Percentiles rank a stretch among this genome's conserved stretches.
Conservation (phyloP, 2,113 vertebrate genomes). For the Conger conger region DNA sequence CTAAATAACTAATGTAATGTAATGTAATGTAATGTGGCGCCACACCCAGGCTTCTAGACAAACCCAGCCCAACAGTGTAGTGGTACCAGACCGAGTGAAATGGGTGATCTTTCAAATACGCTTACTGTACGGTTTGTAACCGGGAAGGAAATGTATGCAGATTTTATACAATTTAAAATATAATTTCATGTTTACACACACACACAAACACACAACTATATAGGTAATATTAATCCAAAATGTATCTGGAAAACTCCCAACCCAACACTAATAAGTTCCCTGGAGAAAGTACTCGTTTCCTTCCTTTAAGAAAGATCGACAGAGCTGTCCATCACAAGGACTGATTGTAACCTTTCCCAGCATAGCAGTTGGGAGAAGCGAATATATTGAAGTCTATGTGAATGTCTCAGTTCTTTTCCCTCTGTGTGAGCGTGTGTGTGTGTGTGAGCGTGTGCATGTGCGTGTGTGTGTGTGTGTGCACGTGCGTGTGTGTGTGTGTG, state of each 20-base stretch:
- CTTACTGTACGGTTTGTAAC: no score
- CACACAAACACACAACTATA: neutral
- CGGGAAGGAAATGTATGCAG: no score
- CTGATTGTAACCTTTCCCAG: constrained; percentile 27
- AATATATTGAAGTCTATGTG: neutral
- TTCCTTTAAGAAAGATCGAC: neutral
- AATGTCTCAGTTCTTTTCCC: neutral
- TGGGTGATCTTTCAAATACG: no score
- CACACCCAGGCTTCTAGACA: neutral
- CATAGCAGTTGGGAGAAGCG: neutral
- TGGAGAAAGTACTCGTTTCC: neutral
- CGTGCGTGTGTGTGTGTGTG: neutral
- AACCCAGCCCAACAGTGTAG: no score
- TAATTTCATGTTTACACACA: neutral
- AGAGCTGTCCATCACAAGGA: constrained; percentile 23
- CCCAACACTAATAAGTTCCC: constrained; percentile 21
- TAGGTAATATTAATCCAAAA: neutral
- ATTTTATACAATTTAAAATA: neutral
- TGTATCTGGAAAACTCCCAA: neutral
- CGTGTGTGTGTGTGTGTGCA: neutral
- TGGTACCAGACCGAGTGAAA: neutral
- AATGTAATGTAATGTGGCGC: no score
- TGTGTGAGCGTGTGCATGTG: neutral
- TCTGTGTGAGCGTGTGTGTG: neutral
- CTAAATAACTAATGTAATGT: no score